These are phyloP conservation scores for Antedon bifida DNA, from an alignment of 35 echinoderm and acorn worm species.

Conservation along the genomic window DNA sequence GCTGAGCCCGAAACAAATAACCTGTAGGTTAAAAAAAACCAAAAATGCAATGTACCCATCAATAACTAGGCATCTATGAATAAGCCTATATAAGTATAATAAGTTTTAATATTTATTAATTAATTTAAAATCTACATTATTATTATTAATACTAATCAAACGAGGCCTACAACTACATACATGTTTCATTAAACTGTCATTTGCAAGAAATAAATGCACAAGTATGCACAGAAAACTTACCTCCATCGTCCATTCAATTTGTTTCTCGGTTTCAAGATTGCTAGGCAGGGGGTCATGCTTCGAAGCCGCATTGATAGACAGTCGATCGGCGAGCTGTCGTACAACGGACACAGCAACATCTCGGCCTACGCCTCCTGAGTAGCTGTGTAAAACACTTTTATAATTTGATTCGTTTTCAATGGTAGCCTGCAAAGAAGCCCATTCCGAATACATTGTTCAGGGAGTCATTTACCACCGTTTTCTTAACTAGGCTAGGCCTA, in stretches of 20 bases:
- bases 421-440: slow-evolving; percentile 68
- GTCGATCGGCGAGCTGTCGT: slow-evolving; percentile 42
- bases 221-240: too few species aligned
- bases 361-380: slow-evolving; percentile 50
- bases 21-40: slow-evolving; percentile 27
- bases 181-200: too few species aligned
- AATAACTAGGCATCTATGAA: too few species aligned
- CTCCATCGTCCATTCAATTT: slow-evolving; percentile 97
- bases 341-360: slow-evolving; percentile 91
- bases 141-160: too few species aligned
- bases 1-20: slow-evolving; percentile 92
- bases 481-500: not conserved
- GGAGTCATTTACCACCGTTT: not conserved
- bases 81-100: not conserved
- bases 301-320: slow-evolving; percentile 21
- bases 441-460: slow-evolving; percentile 73
- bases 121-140: too few species aligned
- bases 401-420: slow-evolving; percentile 65
- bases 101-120: not conserved
- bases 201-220: too few species aligned
- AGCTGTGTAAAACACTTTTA: slow-evolving; percentile 71
- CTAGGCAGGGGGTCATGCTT: slow-evolving; percentile 23
- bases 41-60: too few species aligned
- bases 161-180: too few species aligned
- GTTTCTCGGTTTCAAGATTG: slow-evolving; percentile 65